Evolutionary conservation across 2,888 invertebrate genomes (phyloP).

Genomic region (Notodonta dromedarius): DNA sequence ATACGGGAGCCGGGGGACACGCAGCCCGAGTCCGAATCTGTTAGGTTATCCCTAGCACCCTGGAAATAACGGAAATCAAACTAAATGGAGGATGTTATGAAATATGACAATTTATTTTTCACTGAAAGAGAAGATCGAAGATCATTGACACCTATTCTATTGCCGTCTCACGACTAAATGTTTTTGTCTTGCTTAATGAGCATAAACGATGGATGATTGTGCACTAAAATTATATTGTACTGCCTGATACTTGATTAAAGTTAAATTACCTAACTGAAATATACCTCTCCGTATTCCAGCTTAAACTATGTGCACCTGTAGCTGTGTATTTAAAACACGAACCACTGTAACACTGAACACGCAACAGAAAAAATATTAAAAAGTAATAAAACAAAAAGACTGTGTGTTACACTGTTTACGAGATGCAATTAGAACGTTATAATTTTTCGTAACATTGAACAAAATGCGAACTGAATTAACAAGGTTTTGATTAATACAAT

Average conservation of each 20-base stretch:
- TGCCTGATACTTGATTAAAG: too few species aligned
- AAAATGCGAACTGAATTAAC: neutral
- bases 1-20: constrained; percentile 81
- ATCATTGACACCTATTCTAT: too few species aligned
- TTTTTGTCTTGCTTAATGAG: too few species aligned
- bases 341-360: neutral
- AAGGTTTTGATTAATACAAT: neutral
- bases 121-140: too few species aligned
- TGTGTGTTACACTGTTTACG: neutral
- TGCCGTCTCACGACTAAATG: too few species aligned
- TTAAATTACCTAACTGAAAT: too few species aligned
- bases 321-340: neutral
- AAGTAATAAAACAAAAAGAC: neutral
- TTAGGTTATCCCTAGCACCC: constrained; percentile 81
- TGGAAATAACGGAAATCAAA: constrained; percentile 44
- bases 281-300: too few species aligned
- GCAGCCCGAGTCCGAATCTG: constrained; percentile 82
- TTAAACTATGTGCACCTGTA: too few species aligned
- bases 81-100: too few species aligned
- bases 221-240: too few species aligned
- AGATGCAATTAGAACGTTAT: neutral
- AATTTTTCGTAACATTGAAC: neutral
- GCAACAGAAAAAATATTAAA: neutral
- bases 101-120: too few species aligned
- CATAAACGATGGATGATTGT: too few species aligned